Conservation (phyloP, 1,140 invertebrate species). For the Watersipora subatra region DNA sequence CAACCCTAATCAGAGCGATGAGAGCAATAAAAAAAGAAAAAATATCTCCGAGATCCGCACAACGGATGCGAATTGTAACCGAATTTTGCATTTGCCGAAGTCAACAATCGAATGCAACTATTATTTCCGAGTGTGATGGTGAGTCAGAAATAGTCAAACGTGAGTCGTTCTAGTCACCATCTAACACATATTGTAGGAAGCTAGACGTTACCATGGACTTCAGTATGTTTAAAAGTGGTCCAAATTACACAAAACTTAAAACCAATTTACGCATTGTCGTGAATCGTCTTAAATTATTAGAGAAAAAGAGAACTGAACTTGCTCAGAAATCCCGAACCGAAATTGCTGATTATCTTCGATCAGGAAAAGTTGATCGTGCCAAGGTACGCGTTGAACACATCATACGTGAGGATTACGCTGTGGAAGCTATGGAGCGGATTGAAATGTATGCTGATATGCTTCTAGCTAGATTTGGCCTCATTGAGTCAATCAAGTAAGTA, state of each 20-base stretch:
- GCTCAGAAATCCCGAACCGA: conserved; percentile 88
- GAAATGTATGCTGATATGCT: conserved; percentile 99
- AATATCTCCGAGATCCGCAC: no score
- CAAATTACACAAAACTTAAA: conserved; percentile 60
- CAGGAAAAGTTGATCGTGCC: conserved; percentile 70
- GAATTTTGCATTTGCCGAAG: no score
- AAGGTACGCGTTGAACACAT: conserved; percentile 96
- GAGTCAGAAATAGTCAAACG: no score
- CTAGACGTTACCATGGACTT: no score
- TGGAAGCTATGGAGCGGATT: conserved; percentile 95
- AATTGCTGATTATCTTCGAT: conserved; percentile 83
- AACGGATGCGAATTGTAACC: no score
- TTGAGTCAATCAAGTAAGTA: conserved; percentile 86
- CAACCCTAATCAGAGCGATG: no score
- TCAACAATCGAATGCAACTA: no score
- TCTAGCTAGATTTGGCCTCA: conserved; percentile 87
- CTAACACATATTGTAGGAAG: no score
- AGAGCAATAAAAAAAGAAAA: no score
- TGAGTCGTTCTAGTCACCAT: no score
- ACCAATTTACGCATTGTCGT: conserved; percentile 83
- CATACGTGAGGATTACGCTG: conserved; percentile 94
- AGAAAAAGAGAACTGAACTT: conserved; percentile 96
- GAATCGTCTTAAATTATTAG: conserved; percentile 81
- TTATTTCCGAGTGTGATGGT: no score
- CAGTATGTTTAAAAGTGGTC: neutral